Evolutionary conservation across 1,140 invertebrate genomes (phyloP), one percentile per base, ranked within the genome.

Genomic region (Archivesica marissinica): DNA sequence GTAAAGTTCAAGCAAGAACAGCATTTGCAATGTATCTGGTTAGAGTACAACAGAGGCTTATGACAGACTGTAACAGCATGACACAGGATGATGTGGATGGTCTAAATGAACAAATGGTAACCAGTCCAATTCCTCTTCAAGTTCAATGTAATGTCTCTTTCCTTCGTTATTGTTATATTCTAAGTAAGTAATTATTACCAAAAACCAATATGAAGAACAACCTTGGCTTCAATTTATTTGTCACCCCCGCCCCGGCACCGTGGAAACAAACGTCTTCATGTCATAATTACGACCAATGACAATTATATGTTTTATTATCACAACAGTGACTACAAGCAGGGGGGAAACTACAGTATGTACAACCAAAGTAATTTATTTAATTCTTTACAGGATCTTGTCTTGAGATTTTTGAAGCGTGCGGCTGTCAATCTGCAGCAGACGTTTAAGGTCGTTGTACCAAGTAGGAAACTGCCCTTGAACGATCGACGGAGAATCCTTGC

Each of bases 401-500:
- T 95, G 76, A 83, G 97, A 86, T 98, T 98, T 94, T 94, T 98
- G 50, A 96, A 97, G 89, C 96, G 96, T 87, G 97, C 97, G 6
- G 96, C 96, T 13, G 95, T 95, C 76, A 96, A 96, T 91, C 95
- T 97, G 44, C 96, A 96, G 87, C 96, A 96, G 83, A 96, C 97
- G 17, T 96, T 97, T 92, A 94, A 96, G 86, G 95, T 96, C 68
- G 96, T 96, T 70, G 93, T 94, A 7, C 97, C 97, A 38, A 96
- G 96, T 90, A 95, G 95, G 81, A 97, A 96, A 94, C 94, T 98
- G 90, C 95, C 96, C 86, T 96, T 96, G 85, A 97, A 97, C 93
- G 97, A 98, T 92, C 94, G 97, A 38, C 96, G 97, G 70, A 97
- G 97, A 17, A 96, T 98, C 86, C 96, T 98, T 64, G 97, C 97